These are phyloP conservation scores for Ormyrus nitidulus DNA, from an alignment of 2,888 invertebrate genomes.

Conservation along the genomic window DNA sequence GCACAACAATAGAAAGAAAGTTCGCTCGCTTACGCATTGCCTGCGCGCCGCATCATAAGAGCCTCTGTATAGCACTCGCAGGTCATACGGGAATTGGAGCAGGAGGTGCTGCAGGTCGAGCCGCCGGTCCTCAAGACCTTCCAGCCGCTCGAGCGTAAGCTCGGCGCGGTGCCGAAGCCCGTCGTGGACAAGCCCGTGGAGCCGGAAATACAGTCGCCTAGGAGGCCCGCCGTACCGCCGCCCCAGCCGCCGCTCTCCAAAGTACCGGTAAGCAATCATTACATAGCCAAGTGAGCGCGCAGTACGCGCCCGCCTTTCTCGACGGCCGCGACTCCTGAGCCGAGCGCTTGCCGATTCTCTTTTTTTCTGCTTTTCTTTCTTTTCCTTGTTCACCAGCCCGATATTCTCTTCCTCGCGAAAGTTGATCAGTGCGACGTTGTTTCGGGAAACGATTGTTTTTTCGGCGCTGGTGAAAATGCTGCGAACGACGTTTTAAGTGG, in stretches of 20 bases:
- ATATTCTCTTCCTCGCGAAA: too few species aligned
- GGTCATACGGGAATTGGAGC: conserved; percentile 72
- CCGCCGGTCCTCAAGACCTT: conserved; percentile 73
- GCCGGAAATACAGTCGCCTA: conserved; percentile 72
- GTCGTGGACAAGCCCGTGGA: conserved; percentile 71
- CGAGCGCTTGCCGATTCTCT: background rate
- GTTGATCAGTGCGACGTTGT: too few species aligned
- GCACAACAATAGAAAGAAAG: conserved; percentile 53
- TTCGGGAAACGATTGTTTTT: too few species aligned
- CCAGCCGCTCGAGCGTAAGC: conserved; percentile 73
- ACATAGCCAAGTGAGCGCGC: background rate
- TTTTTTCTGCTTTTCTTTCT: conserved; percentile 7
- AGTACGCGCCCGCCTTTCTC: conserved; percentile 32
- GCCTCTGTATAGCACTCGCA: conserved; percentile 66
- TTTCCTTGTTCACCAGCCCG: background rate
- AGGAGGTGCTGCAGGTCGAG: conserved; percentile 64
- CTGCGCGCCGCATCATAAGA: background rate
- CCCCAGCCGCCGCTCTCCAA: conserved; percentile 74
- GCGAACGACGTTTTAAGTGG: too few species aligned
- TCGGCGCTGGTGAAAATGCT: too few species aligned
- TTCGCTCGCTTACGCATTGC: background rate
- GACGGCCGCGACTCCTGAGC: background rate
- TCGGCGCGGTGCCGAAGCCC: conserved; percentile 66
- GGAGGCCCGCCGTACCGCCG: conserved; percentile 74
- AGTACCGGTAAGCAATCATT: conserved; percentile 68